These are phyloP conservation scores for Bolinopsis microptera DNA, from an alignment of 37 sponge, comb jelly and placozoan species.

Conservation along the genomic window DNA sequence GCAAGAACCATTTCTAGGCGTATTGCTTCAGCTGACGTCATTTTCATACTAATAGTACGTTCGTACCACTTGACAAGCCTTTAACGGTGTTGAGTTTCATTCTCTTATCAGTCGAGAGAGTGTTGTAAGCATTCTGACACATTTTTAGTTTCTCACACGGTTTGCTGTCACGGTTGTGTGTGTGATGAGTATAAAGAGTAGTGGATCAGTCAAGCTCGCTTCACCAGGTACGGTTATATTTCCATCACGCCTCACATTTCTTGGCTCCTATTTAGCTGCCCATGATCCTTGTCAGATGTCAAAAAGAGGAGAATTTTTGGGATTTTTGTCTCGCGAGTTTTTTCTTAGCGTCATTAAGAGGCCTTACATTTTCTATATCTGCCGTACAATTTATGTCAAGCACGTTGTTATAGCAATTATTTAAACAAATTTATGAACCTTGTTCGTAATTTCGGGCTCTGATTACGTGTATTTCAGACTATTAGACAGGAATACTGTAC, in stretches of 20 bases:
- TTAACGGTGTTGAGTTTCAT: background rate
- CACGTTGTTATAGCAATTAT: background rate
- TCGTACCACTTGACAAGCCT: background rate
- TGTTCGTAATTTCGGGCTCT: background rate
- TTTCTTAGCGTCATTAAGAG: background rate
- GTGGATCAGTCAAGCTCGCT: background rate
- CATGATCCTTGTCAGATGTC: background rate
- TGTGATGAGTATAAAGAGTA: background rate
- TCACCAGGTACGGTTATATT: background rate
- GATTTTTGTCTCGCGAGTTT: background rate
- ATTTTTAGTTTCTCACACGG: background rate
- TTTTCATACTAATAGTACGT: background rate
- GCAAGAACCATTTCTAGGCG: no score
- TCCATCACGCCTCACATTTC: background rate
- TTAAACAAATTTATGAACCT: background rate
- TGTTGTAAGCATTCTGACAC: background rate
- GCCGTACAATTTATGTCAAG: background rate
- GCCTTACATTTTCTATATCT: background rate
- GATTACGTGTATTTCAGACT: background rate
- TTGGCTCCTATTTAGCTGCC: background rate
- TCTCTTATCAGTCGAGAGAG: background rate
- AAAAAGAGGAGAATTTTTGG: background rate
- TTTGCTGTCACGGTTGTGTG: background rate
- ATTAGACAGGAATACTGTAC: background rate
- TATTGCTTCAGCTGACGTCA: no score